Percentiles rank a stretch among this genome's conserved stretches.
Evolutionary conservation across 2,113 vertebrate species (phyloP).

Genomic region (Pelecanus crispus): DNA sequence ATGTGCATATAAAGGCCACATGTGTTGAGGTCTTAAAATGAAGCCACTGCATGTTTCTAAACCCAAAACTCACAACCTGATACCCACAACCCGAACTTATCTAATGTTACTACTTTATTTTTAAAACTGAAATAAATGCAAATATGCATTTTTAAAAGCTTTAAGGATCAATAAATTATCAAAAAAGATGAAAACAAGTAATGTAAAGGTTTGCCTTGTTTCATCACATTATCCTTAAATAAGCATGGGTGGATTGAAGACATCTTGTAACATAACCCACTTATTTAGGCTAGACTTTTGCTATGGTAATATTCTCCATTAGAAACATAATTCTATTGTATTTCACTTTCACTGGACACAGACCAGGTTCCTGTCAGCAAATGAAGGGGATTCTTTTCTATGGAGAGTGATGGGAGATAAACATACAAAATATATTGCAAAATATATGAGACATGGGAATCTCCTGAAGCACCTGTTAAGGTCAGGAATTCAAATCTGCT

Average conservation of each 20-base stretch:
- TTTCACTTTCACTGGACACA: background rate
- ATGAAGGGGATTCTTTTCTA: background rate
- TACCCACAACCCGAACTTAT: background rate
- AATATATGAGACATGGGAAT: background rate
- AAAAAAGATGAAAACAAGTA: background rate
- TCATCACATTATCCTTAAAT: background rate
- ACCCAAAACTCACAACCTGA: background rate
- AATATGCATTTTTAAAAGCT: background rate
- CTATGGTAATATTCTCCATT: background rate
- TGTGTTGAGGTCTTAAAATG: background rate
- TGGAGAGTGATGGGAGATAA: fast-evolving
- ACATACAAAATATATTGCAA: background rate
- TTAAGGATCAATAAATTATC: background rate
- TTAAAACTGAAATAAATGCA: background rate
- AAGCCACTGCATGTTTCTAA: background rate
- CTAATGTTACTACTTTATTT: background rate
- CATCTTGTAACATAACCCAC: background rate
- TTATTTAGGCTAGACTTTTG: background rate
- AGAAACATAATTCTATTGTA: background rate
- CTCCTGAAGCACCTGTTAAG: background rate
- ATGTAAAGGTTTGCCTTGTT: background rate
- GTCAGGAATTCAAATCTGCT: background rate
- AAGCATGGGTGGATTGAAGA: fast-evolving
- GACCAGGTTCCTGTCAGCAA: background rate
- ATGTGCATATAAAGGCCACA: fast-evolving